phyloP scores from a whole-genome alignment of 2,888 invertebrate species.

The Pollenia amentaria region DNA sequence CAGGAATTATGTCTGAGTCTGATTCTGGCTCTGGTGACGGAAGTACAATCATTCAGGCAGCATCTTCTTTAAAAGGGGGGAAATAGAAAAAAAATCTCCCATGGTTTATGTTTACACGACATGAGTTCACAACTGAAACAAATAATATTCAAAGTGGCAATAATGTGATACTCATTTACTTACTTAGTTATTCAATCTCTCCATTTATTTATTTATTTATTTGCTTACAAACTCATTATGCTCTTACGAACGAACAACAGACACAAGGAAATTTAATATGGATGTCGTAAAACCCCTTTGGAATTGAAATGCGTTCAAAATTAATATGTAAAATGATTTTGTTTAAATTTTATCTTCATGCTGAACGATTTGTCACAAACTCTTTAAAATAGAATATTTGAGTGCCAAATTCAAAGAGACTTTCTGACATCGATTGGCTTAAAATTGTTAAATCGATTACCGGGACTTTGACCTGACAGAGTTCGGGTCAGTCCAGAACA shows the following conservation, averaged over 20 bases:
- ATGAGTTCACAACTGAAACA: slow-evolving; percentile 1
- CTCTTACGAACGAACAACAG: not conserved
- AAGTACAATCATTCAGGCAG: slow-evolving; percentile 49
- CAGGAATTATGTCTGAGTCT: slow-evolving; percentile 26
- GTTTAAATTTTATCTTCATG: not conserved
- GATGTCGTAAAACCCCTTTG: not conserved
- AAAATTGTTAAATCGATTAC: no score
- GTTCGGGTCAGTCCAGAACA: no score
- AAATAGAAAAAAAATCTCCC: slow-evolving; percentile 52
- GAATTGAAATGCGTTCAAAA: not conserved
- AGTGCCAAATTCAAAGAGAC: no score
- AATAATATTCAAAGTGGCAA: slow-evolving; percentile 49
- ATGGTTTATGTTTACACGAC: slow-evolving; percentile 53
- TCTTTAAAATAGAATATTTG: no score
- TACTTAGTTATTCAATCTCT: not conserved
- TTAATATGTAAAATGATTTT: slow-evolving; percentile 2
- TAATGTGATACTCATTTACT: slow-evolving; percentile 43
- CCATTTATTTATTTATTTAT: slow-evolving; percentile 19
- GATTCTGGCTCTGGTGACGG: slow-evolving; percentile 49
- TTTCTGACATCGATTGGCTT: no score
- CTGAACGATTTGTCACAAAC: no score
- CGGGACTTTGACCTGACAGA: no score
- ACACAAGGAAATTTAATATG: slow-evolving; percentile 5
- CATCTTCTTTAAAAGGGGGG: slow-evolving; percentile 33
- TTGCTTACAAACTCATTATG: slow-evolving; percentile 15